A percentile compares a stretch with the other conserved stretches of the same genome.
Evolutionary conservation across 1,140 invertebrate genomes (phyloP).

Genomic region (Aphaenogaster ashmeadi): DNA sequence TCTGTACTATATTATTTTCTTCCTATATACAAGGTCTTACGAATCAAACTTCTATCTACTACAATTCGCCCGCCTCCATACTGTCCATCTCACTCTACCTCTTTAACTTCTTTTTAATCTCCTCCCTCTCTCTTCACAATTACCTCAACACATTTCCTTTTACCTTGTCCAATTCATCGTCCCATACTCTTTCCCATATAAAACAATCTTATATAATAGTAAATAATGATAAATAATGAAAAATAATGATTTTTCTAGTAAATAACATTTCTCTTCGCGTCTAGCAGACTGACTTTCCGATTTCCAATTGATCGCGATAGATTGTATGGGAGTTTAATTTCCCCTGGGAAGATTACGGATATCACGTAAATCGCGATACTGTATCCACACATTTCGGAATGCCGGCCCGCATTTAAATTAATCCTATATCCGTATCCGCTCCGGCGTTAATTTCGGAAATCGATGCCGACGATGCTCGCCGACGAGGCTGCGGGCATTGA

Average conservation of each 20-base stretch:
- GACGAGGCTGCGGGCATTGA: slow-evolving; percentile 9
- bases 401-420: background rate
- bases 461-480: slow-evolving; percentile 4
- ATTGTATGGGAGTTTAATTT: slow-evolving; percentile 9
- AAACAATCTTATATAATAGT: no score
- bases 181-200: no score
- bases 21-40: no score
- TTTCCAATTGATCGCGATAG: background rate
- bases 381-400: background rate
- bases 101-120: no score
- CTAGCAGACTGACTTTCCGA: background rate
- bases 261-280: background rate
- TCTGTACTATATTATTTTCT: no score
- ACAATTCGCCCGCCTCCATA: no score
- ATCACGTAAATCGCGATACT: background rate
- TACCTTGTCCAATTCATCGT: no score
- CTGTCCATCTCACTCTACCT: no score
- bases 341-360: background rate
- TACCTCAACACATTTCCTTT: no score
- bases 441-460: slow-evolving; percentile 34
- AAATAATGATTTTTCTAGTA: background rate
- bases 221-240: no score
- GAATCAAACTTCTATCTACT: no score
- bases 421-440: background rate
- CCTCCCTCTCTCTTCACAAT: no score